Base-by-base conservation (phyloP, 1,140 invertebrate species). In the Druon quercuslanigerum region DNA sequence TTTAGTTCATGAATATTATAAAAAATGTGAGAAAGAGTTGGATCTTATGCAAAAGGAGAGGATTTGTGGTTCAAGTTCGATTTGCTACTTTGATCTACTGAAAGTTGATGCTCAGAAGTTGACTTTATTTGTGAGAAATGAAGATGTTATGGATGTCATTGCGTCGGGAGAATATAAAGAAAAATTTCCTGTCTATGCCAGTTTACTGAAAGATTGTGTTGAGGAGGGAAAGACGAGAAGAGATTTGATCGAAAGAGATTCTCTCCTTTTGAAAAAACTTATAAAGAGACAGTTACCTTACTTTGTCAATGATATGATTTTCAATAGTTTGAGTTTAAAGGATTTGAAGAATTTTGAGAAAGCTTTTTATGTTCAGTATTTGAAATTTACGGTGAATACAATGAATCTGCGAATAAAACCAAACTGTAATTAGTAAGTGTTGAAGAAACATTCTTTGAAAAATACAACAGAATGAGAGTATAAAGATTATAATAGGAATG, bases 291-390 rank as follows among this genome's bases (percentile, higher is more conserved):
- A 66, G 13, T 66, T 66, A 16, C 60, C 60, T 16, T 66, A 66
- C n/a, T 66, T 66, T 66, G 25, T 66, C 25, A 66, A 66, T 66
- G 60, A 66, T n/a, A 66, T 66, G 60, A 66, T 66, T 46, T 66
- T 66, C 16, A 66, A 66, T 40, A 40, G 60, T n/a, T 46, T 66
- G 2, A 40, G 25, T 14, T 8, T 66, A n/a, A 66, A 40, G 16
- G 60, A 66, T 66, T 46, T 66, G 25, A 25, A 16, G 16, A 66
- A 40, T 40, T 66, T 66, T 9, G 25, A 66, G 5, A 25, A 66
- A 66, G 60, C 60, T n/a, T 66, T 25, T 16, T 46, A 46, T 46
- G 40, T 46, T 46, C 40, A 46, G 9, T 46, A 46, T 11, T 46
- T 46, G 40, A 46, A 46, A 46, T 46, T 46, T 46, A 46, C 40